Base-by-base conservation (phyloP, 2,797 vertebrate species). In the Orientallactaga sibirica region DNA sequence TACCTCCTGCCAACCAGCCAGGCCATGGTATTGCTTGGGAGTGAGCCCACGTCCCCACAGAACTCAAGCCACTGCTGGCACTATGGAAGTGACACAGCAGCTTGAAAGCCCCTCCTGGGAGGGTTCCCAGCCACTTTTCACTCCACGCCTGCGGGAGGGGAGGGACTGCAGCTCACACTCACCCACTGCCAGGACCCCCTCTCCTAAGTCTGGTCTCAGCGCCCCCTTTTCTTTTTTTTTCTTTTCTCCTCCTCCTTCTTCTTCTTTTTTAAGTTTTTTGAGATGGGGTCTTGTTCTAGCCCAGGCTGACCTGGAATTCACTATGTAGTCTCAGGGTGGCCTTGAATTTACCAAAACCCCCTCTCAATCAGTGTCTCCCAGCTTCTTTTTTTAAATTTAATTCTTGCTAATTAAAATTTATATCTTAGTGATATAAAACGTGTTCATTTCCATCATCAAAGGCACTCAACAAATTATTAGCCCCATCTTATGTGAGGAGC, bases 371-470 rank as follows among this genome's bases (percentile, higher is more conserved):
- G 33, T 37, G 33, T 37, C 33, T 37, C 33, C 33, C 33, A 37
- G 29, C 71, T 52, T 24, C 29, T 83, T 55, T 8, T 33, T 86
- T 89, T 52, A 74, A 64, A 64, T 58, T 66, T 61, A 67, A 55
- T 83, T 62, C 15, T 78, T 83, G 61, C 55, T 71, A 74, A 19
- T 58, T 86, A 33, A 43, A 62, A 33, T 37, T 37, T 75, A 19
- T 66, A 58, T 33, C 92, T 91, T 78, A 94, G 48, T 86, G 71
- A 41, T 58, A 76, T 80, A 83, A 73, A 74, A 62, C 24, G 75
- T 76, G 29, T 43, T 27, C 5, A 15, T 68, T 73, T 76, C 81
- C 68, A 88, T 68, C 16, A 89, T 81, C 86, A 64, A 87, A 88
- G 75, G 25, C 33, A 66, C 29, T 74, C 79, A 62, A 43, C 8